A percentile compares a stretch with the other conserved stretches of the same genome.
These are phyloP conservation scores for Trilocha varians DNA, from an alignment of 2,888 invertebrate species.

Conservation along the genomic window DNA sequence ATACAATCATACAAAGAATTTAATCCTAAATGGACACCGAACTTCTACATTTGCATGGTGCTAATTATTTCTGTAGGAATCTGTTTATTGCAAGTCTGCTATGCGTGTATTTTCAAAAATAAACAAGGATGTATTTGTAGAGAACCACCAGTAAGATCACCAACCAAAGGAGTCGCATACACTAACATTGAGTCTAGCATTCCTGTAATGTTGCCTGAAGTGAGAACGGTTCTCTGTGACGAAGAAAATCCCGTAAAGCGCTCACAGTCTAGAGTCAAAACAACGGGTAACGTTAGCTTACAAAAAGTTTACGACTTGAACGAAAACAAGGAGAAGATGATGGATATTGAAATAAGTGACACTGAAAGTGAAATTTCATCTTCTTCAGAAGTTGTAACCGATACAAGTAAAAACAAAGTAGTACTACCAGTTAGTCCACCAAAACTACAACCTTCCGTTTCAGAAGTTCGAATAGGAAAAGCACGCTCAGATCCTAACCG, in stretches of 20 bases:
- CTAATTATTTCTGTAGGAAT: constrained; percentile 33
- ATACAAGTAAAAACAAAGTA: constrained; percentile 9
- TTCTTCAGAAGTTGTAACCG: constrained; percentile 9
- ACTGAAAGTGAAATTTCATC: constrained; percentile 23
- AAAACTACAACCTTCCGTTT: constrained; percentile 44
- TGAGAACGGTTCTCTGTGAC: constrained; percentile 25
- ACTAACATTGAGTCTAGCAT: constrained; percentile 33
- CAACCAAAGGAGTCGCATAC: constrained; percentile 25
- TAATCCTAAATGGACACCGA: constrained; percentile 43
- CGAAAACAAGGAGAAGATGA: constrained; percentile 48
- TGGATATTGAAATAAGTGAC: constrained; percentile 46
- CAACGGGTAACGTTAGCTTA: constrained; percentile 30
- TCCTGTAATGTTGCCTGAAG: constrained; percentile 33
- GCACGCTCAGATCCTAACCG: constrained; percentile 11
- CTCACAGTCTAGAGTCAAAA: constrained; percentile 23
- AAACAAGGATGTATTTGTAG: constrained; percentile 31
- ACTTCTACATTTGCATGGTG: constrained; percentile 37
- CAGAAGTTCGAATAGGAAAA: constrained; percentile 39
- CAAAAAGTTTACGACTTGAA: constrained; percentile 55
- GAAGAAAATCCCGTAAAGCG: constrained; percentile 21
- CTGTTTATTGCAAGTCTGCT: constrained; percentile 44
- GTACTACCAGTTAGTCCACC: constrained; percentile 39
- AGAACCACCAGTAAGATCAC: constrained; percentile 9
- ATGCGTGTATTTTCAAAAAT: constrained; percentile 38
- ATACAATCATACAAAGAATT: constrained; percentile 33